Evolutionary conservation across 2,888 invertebrate genomes (phyloP), one percentile per base, ranked within the genome.

Genomic region (Omphaloscelis lunosa): DNA sequence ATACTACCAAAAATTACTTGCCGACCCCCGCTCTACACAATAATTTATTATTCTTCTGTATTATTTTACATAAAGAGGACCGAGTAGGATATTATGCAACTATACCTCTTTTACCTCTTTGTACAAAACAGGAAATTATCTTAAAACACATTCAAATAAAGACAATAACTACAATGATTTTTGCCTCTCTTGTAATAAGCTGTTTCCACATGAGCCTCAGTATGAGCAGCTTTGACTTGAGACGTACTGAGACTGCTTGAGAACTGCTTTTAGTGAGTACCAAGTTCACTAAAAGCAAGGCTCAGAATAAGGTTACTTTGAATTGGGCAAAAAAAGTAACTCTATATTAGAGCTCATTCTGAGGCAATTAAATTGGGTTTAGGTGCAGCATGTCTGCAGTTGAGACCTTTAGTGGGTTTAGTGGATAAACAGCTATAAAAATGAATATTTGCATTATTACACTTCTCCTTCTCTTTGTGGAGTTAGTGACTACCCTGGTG

Each of bases 101-200:
- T 48, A 29, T 66, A 48, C 7, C 20, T 27, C 12, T 66, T 2
- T 15, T 66, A 48, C 7, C 20, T 27, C 27, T 48, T 2, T 15
- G 29, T 67, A 29, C 15, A 63, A 45, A 63, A 23, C 62, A 63
- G 45, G 70, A 70, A 23, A n/a, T 17, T 29, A 45, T 23, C 70
- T 62, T 70, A 45, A 41, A 27, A 45, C 29, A 17, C 17, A 9
- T n/a, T 23, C 29, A 29, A 29, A 29, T 29, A 59, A 61, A 69
- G 69, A 20, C 59, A 9, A 9, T 69, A 15, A 9, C 23, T 69
- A 34, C 5, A 39, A 58, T 20, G 8, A 63, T 41, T 63, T 41
- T 29, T 29, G 29, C 12, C 20, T 29, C 12, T 27, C 17, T 48
- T 48, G 20, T 48, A 48, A 11, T 27, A 12, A 27, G 20, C 17